Base-by-base conservation (phyloP, 2,797 vertebrate species). In the Coilia nasus region DNA sequence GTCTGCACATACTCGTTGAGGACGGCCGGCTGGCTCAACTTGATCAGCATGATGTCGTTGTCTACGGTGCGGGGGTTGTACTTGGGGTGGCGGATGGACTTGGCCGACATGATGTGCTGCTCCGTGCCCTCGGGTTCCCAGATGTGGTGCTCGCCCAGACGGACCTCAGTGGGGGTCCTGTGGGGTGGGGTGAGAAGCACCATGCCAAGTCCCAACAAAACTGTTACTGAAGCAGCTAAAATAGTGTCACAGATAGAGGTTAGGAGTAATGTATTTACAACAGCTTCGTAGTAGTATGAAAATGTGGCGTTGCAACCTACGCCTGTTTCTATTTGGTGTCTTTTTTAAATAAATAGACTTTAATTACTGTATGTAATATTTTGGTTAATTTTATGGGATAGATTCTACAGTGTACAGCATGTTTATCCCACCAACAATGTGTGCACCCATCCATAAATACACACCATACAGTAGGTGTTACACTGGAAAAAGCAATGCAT, bases 1-100 rank as follows among this genome's bases (percentile, higher is more conserved):
- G 93, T 50, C 0, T 90, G 6, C 54, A 97, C 93, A 0, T 89
- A 90, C 83, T 21, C 47, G 81, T 91, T 96, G 31, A 96, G 80
- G 59, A 17, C 7, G 3, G 91, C 95, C 0, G 93, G 88, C 1
- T 21, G 84, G 92, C 90, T 93, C 84, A 95, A 92, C 89, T 95
- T 96, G 91, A 96, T 95, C 88, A 96, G 90, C 95, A 96, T 95
- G 91, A 96, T 93, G 91, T 96, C 95, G 0, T 94, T 95, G 93
- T 96, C 92, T 89, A 96, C 87, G 83, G 87, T 93, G 87, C 23
- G 0, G 84, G 93, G 90, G 92, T 6, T 94, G 87, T 95, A 97
- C 0, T 0, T 15, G 50, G 95, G 93, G 89, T 97, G 96, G 64
- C 75, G 94, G 92, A 97, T 96, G 88, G 96, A 82, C 87, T 86